Percentiles rank a stretch among this genome's conserved stretches.
These are phyloP conservation scores for Syrphus vitripennis DNA, from an alignment of 2,888 invertebrate genomes.

Conservation along the genomic window DNA sequence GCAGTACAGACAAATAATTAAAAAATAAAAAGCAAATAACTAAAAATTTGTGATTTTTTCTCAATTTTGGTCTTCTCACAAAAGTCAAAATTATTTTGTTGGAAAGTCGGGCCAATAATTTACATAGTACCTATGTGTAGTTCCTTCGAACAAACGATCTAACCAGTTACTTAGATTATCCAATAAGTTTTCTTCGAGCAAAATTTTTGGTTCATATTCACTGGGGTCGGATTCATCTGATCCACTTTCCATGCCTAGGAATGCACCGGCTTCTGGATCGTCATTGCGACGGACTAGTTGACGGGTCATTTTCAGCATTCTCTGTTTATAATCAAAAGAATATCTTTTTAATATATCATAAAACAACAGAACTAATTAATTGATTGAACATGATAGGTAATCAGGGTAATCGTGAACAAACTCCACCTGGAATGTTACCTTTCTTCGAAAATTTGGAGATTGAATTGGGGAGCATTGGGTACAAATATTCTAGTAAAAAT, in stretches of 20 bases:
- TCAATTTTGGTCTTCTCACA: background rate
- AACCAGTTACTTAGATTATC: slow-evolving; percentile 98
- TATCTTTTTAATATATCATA: background rate
- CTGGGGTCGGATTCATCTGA: slow-evolving; percentile 84
- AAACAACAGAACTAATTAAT: background rate
- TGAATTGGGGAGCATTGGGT: no score
- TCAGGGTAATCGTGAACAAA: no score
- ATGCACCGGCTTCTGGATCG: slow-evolving; percentile 91
- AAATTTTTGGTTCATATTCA: slow-evolving; percentile 81
- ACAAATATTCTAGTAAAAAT: no score
- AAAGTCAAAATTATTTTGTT: slow-evolving; percentile 84
- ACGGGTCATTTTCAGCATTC: slow-evolving; percentile 87
- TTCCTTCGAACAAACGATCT: slow-evolving; percentile 97
- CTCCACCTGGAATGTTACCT: no score
- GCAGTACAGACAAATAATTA: slow-evolving; percentile 26
- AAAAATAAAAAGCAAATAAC: slow-evolving; percentile 46
- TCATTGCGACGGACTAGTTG: slow-evolving; percentile 82
- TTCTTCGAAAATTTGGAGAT: no score
- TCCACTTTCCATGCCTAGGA: slow-evolving; percentile 90
- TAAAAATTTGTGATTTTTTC: slow-evolving; percentile 18
- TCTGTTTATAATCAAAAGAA: slow-evolving; percentile 78
- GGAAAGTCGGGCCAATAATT: slow-evolving; percentile 99
- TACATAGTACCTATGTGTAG: slow-evolving; percentile 96
- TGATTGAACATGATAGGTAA: no score
- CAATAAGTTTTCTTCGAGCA: slow-evolving; percentile 89